Evolutionary conservation across 2,888 invertebrate species (phyloP), one percentile per base, ranked within the genome.

Genomic region (Tenodera sinensis): DNA sequence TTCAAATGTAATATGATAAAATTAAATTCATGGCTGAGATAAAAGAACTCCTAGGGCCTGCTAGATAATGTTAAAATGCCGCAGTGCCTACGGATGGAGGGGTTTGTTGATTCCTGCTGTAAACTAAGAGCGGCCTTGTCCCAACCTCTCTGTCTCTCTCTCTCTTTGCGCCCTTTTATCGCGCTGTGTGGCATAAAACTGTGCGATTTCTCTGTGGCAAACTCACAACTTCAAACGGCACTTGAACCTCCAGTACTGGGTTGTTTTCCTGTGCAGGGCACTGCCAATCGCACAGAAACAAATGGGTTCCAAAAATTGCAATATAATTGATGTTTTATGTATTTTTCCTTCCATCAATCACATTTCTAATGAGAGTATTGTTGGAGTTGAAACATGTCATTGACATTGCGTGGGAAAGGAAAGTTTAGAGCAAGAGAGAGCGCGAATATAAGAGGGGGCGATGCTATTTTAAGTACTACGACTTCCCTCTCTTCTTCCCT

Each of bases 341-440:
- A 20, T 20, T 71, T 71, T 71, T 71, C 20, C 20, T 71, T 71
- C 4, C 20, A 20, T 20, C 54, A 20, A 25, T 71, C 54, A n/a
- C n/a, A 71, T 71, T 25, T 71, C 0, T 25, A 71, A 71, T 71
- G 25, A 25, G 6, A 6, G 25, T 15, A 15, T 20, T 71, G 25
- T 71, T 71, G 83, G 84, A 47, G 88, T 83, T 28, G 84, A 84
- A 84, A 30, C 27, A 71, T 89, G 89, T 88, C 89, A 89, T 87
- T 87, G 89, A 87, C 89, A 89, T 85, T 83, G 89, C 83, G 83
- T 86, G 89, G 89, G 89, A 54, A 83, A 89, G 86, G 85, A 84
- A n/a, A 30, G 20, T 28, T 28, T 28, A n/a, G 83, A 28, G 28
- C 7, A 34, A 81, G 28, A 85, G 88, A 81, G 83, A 28, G 83